phyloP scores from a whole-genome alignment of 2,797 vertebrate genomes.

The Onychomys leucogaster region DNA sequence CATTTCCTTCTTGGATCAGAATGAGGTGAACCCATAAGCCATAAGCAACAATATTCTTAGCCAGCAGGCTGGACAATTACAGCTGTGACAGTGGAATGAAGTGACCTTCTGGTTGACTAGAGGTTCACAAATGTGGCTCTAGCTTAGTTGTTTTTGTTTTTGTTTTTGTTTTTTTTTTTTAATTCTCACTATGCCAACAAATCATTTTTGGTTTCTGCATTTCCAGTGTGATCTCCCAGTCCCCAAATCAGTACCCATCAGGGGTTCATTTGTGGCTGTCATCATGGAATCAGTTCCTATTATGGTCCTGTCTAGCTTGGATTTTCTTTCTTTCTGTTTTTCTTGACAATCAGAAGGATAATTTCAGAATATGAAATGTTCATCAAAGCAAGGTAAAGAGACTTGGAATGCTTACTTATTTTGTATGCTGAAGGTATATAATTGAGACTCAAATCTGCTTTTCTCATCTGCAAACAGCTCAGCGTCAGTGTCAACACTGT shows the following conservation, averaged over 20 bases:
- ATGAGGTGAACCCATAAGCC: neutral
- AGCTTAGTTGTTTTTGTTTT: neutral
- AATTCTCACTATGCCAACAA: neutral
- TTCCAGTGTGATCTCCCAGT: neutral
- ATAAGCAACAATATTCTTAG: neutral
- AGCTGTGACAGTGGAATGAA: neutral
- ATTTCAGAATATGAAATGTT: neutral
- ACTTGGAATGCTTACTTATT: neutral
- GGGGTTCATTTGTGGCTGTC: neutral
- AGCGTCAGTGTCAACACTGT: neutral
- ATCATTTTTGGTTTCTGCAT: neutral
- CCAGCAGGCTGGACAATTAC: neutral
- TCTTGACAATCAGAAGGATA: constrained; percentile 24
- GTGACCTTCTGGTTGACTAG: neutral
- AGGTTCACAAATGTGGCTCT: neutral
- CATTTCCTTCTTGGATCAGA: neutral
- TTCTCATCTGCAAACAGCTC: neutral
- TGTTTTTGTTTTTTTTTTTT: too few relatives aligned
- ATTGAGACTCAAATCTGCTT: neutral
- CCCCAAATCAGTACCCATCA: neutral
- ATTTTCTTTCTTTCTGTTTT: neutral
- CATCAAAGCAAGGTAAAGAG: neutral
- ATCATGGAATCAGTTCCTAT: neutral
- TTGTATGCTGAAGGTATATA: neutral
- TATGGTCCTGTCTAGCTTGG: neutral